phyloP scores from a whole-genome alignment of 1,140 invertebrate genomes.

The Sitobion miscanthi region DNA sequence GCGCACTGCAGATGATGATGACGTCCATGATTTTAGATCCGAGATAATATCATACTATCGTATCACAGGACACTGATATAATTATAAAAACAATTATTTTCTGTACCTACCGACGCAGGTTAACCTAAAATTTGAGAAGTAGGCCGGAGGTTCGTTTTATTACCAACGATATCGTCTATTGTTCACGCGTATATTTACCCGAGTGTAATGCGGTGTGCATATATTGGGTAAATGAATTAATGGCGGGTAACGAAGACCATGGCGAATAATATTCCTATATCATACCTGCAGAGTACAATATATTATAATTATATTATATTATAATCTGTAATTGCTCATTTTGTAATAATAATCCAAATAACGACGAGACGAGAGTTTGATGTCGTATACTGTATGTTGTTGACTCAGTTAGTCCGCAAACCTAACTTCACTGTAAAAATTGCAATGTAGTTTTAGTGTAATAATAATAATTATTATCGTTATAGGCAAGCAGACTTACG shows the following conservation, averaged over 20 bases:
- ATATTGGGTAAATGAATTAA: background rate
- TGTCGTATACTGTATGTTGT: background rate
- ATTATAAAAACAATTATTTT: constrained; percentile 12
- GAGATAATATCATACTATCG: background rate
- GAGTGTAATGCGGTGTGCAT: background rate
- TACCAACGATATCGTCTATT: background rate
- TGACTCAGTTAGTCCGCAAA: too few species aligned
- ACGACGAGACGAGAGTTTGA: background rate
- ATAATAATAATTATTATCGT: too few species aligned
- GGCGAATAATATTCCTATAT: background rate
- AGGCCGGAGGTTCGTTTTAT: background rate
- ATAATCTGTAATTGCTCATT: background rate
- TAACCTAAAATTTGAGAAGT: background rate
- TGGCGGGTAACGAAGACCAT: background rate
- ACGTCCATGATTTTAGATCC: background rate
- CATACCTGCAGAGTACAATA: background rate
- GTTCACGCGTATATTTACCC: background rate
- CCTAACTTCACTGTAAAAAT: too few species aligned
- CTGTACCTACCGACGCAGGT: background rate
- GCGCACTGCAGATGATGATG: background rate
- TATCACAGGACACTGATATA: background rate
- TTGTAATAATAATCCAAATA: background rate
- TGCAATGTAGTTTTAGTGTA: too few species aligned
- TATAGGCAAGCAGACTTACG: too few species aligned
- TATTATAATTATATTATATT: background rate